A percentile compares a stretch with the other conserved stretches of the same genome.
Conservation (phyloP, 2,797 vertebrate species). For the Lutjanus campechanus region DNA sequence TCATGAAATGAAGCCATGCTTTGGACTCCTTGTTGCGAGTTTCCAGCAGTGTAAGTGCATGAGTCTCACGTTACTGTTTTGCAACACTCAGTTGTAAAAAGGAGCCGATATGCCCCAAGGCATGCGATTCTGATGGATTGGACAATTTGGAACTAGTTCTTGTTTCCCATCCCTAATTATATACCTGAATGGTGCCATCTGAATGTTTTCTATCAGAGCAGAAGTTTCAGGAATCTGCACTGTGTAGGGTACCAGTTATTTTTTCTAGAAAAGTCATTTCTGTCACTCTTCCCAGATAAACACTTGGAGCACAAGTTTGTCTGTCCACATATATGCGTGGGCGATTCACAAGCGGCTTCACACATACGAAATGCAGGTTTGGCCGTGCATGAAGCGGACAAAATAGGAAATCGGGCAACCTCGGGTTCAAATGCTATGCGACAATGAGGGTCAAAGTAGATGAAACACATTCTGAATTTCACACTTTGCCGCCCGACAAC, state of each 20-base stretch:
- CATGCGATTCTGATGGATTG: too few relatives aligned
- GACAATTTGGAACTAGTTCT: too few relatives aligned
- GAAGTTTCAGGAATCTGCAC: not conserved
- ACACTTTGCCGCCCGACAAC: constrained; percentile 50
- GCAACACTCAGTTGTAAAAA: too few relatives aligned
- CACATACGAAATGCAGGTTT: not conserved
- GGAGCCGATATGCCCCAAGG: too few relatives aligned
- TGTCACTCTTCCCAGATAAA: not conserved
- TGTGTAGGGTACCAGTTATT: not conserved
- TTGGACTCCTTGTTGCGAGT: too few relatives aligned
- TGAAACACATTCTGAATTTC: constrained; percentile 43
- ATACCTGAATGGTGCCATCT: not conserved
- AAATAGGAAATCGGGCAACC: not conserved
- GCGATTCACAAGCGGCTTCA: not conserved
- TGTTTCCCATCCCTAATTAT: not conserved
- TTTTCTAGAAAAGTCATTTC: not conserved
- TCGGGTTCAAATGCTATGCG: not conserved
- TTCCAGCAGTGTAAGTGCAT: too few relatives aligned
- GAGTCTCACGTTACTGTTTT: too few relatives aligned
- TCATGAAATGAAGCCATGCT: too few relatives aligned
- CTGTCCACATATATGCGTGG: not conserved
- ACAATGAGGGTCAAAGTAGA: constrained; percentile 12
- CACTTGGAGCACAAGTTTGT: not conserved
- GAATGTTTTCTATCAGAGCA: not conserved
- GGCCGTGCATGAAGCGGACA: not conserved